These are phyloP conservation scores for Elanoides forficatus DNA, from an alignment of 2,113 vertebrate genomes.

Conservation along the genomic window DNA sequence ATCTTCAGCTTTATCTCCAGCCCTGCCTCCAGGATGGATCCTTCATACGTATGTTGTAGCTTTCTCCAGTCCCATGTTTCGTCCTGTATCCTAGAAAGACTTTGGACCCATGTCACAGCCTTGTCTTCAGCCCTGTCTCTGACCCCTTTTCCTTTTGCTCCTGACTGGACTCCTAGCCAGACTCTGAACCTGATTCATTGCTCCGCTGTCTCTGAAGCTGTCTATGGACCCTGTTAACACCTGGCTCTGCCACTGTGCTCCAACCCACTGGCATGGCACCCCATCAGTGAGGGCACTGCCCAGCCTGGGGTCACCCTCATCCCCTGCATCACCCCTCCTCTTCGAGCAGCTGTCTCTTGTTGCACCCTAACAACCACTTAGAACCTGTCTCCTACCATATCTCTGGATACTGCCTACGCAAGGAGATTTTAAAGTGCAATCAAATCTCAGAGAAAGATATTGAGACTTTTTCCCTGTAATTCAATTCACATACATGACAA, in stretches of 20 bases:
- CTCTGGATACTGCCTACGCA: no score
- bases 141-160: neutral
- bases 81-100: neutral
- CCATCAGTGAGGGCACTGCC: neutral
- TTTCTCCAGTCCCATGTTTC: neutral
- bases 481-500: neutral
- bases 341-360: neutral
- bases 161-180: no score
- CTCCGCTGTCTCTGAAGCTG: neutral
- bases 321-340: no score
- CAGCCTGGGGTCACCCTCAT: no score
- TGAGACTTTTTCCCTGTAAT: neutral
- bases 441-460: neutral
- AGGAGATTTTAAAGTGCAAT: neutral
- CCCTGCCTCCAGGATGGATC: neutral
- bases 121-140: neutral
- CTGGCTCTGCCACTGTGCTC: neutral
- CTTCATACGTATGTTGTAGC: fast-evolving
- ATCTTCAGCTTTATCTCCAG: no score
- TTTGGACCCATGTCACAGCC: neutral
- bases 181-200: neutral
- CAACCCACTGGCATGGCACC: neutral
- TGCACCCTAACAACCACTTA: neutral
- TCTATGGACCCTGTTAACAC: neutral
- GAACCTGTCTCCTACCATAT: neutral